Evolutionary conservation across 2,888 invertebrate species (phyloP).

Genomic region (Volucella inflata): DNA sequence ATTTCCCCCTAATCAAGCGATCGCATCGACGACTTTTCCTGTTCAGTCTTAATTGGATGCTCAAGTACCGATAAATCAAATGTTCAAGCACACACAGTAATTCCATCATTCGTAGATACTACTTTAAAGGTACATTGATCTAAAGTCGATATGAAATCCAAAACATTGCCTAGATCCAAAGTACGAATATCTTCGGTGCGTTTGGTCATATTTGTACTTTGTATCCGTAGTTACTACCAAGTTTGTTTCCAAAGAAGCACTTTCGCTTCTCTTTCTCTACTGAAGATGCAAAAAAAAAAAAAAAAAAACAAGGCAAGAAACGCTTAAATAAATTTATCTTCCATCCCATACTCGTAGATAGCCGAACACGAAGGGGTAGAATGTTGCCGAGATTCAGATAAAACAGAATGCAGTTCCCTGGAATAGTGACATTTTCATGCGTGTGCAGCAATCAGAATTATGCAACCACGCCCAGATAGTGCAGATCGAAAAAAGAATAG

Average conservation of each 20-base stretch:
- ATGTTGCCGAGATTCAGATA: neutral
- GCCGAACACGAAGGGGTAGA: neutral
- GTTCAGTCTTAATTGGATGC: slow-evolving; percentile 66
- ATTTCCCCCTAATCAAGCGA: slow-evolving; percentile 45
- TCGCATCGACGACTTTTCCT: slow-evolving; percentile 37
- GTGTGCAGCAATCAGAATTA: slow-evolving; percentile 2
- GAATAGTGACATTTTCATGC: slow-evolving; percentile 31
- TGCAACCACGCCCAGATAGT: slow-evolving; percentile 39
- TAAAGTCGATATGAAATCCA: slow-evolving; percentile 15
- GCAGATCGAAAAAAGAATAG: too few relatives aligned
- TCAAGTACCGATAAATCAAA: slow-evolving; percentile 46
- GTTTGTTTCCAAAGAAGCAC: slow-evolving; percentile 18
- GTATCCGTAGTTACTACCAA: neutral
- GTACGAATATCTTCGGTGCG: slow-evolving; percentile 4
- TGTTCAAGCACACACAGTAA: slow-evolving; percentile 11
- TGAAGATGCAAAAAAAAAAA: too few relatives aligned
- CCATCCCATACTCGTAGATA: slow-evolving; percentile 11
- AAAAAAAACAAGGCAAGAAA: too few relatives aligned
- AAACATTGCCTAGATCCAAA: neutral
- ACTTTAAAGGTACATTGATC: slow-evolving; percentile 3
- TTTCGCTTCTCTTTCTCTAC: slow-evolving; percentile 15
- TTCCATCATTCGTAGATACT: slow-evolving; percentile 37
- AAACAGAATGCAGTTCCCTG: neutral
- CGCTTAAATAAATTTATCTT: slow-evolving; percentile 1
- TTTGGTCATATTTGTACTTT: too few relatives aligned